phyloP scores from a whole-genome alignment of 2,888 invertebrate species.

The Chironomus riparius region DNA sequence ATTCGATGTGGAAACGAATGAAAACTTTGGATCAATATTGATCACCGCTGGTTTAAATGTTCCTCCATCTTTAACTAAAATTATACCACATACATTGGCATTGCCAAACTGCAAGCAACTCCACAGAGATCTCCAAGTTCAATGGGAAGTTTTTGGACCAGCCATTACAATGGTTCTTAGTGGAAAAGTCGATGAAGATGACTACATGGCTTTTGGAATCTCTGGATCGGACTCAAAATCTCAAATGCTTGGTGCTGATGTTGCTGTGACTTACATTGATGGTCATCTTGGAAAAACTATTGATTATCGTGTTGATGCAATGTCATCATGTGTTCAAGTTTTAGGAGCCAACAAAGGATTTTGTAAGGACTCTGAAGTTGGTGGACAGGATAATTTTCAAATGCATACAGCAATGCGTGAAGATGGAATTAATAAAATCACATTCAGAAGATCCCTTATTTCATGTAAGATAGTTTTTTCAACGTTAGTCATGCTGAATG shows the following conservation, averaged over 20 bases:
- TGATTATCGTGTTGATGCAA: conserved; percentile 79
- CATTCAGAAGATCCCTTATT: conserved; percentile 65
- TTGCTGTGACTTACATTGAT: conserved; percentile 67
- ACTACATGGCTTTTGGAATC: conserved; percentile 84
- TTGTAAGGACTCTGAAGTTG: conserved; percentile 68
- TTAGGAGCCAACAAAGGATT: conserved; percentile 79
- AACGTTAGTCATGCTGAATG: too few relatives aligned
- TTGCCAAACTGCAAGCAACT: conserved; percentile 79
- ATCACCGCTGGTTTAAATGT: conserved; percentile 76
- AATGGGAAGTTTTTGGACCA: conserved; percentile 87
- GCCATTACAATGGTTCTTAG: conserved; percentile 77
- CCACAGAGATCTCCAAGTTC: conserved; percentile 72
- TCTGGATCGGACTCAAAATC: conserved; percentile 63
- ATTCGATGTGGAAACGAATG: conserved; percentile 59
- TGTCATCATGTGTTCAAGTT: conserved; percentile 76
- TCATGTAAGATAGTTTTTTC: conserved; percentile 50
- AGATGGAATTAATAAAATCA: conserved; percentile 68
- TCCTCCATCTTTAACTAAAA: conserved; percentile 70
- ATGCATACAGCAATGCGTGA: conserved; percentile 61
- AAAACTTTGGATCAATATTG: conserved; percentile 63
- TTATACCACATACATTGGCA: conserved; percentile 52
- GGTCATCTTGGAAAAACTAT: conserved; percentile 60
- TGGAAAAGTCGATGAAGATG: conserved; percentile 59
- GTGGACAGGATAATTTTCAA: conserved; percentile 74
- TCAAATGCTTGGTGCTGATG: conserved; percentile 79